phyloP scores from a whole-genome alignment of 1,140 invertebrate genomes.

The Alviniconcha marisindica region DNA sequence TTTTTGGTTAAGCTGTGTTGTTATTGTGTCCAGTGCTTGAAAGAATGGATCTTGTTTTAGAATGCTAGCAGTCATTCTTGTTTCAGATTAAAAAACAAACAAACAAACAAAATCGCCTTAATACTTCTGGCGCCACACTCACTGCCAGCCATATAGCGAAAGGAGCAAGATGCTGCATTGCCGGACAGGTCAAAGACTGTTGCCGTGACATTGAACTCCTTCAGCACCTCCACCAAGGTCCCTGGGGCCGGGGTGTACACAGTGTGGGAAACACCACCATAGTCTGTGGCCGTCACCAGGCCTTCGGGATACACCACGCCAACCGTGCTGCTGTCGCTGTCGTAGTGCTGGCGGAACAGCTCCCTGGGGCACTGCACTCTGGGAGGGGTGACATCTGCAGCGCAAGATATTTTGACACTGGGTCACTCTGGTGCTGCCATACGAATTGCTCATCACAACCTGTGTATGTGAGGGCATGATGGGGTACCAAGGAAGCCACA shows the following conservation, averaged over 20 bases:
- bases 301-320: slow-evolving; percentile 16
- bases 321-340: slow-evolving; percentile 35
- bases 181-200: slow-evolving; percentile 46
- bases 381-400: slow-evolving; percentile 51
- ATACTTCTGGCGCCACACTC: too few relatives aligned
- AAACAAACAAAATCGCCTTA: background rate
- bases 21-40: too few relatives aligned
- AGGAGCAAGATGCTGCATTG: slow-evolving; percentile 50
- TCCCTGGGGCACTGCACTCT: slow-evolving; percentile 43
- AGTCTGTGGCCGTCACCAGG: slow-evolving; percentile 30
- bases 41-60: too few relatives aligned
- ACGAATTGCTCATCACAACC: too few relatives aligned
- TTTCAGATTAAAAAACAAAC: background rate
- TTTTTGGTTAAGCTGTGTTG: too few relatives aligned
- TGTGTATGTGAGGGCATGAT: too few relatives aligned
- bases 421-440: too few relatives aligned
- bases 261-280: slow-evolving; percentile 21
- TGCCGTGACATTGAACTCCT: slow-evolving; percentile 47
- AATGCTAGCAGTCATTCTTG: too few relatives aligned
- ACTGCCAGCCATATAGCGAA: slow-evolving; percentile 56
- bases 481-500: too few relatives aligned
- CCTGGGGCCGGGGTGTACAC: slow-evolving; percentile 35
- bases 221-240: slow-evolving; percentile 27
- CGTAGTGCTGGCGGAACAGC: slow-evolving; percentile 40
- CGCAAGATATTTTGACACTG: too few relatives aligned